Percentiles rank a stretch among this genome's conserved stretches.
phyloP scores from a whole-genome alignment of 37 sponge, comb jelly and placozoan genomes.

The Hexactinellida sp. region DNA sequence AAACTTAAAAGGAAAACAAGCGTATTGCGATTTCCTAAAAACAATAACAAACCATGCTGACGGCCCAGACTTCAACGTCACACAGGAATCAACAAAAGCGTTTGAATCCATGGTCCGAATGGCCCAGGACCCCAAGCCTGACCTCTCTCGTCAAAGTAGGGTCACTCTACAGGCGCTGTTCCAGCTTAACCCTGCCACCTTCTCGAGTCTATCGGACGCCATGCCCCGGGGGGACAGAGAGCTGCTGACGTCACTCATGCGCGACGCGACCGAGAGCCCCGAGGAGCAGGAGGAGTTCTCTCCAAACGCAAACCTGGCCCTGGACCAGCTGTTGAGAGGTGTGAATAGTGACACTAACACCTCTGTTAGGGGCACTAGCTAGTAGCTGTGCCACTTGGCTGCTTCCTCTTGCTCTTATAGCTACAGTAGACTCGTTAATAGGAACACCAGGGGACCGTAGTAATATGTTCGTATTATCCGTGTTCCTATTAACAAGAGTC shows the following conservation, averaged over 20 bases:
- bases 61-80: not conserved
- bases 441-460: no score
- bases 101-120: not conserved
- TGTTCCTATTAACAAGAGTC: no score
- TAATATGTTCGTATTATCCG: no score
- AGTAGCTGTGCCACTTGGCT: no score
- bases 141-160: not conserved
- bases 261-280: not conserved
- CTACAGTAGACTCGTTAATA: no score
- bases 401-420: no score
- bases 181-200: not conserved
- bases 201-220: not conserved
- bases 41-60: not conserved
- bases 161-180: not conserved
- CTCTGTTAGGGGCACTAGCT: no score
- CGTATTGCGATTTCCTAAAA: not conserved
- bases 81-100: not conserved
- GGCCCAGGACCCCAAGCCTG: not conserved
- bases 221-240: not conserved
- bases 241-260: not conserved
- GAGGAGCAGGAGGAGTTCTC: not conserved
- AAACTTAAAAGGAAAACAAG: not conserved
- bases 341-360: no score
- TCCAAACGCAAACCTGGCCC: not conserved
- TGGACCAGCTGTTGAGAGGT: not conserved